Base-by-base conservation (phyloP, 2,888 invertebrate species). In the Camptogramma bilineatum region DNA sequence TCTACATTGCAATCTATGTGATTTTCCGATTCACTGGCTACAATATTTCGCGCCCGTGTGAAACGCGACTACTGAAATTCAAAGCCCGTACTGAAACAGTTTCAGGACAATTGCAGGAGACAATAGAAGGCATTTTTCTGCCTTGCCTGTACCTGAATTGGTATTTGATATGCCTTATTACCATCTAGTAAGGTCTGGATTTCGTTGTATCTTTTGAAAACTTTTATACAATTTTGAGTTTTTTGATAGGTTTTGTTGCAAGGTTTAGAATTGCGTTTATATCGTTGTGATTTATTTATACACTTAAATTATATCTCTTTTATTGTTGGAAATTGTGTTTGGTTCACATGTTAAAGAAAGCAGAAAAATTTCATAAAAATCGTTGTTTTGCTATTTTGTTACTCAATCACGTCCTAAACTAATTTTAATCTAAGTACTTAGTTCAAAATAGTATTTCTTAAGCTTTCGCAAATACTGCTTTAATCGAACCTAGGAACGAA, bases 21-120 rank as follows among this genome's bases (percentile, higher is more conserved):
- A 81, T 80, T 80, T 80, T 77, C 76, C 72, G 39, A 72, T 50
- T 58, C 73, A 74, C 68, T 72, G 76, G 68, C 52, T 73, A 66
- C 55, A 58, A 68, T 71, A 72, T 65, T 60, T 66, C 65, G 52
- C 52, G 69, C 58, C 63, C 65, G 70, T 76, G 73, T 73, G 72
- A 70, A 76, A 75, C 60, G 52, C 46, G 53, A 42, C 44, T 51
- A 66, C 70, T 74, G 64, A 71, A 72, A 74, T 73, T 71, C 68
- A 70, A 52, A 71, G 62, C 61, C 58, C 62, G 52, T 66, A 65
- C 67, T 69, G 60, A 60, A 63, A 69, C 63, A 31, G 62, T 62
- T 64, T 59, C 54, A 56, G 63, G 47, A 63, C 67, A 65, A 52
- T 65, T 52, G 54, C 44, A 48, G 16, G 47, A 74, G 65, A 75